Evolutionary conservation across 2,797 vertebrate species (phyloP), one percentile per base, ranked within the genome.

Genomic region (Danio choprae): DNA sequence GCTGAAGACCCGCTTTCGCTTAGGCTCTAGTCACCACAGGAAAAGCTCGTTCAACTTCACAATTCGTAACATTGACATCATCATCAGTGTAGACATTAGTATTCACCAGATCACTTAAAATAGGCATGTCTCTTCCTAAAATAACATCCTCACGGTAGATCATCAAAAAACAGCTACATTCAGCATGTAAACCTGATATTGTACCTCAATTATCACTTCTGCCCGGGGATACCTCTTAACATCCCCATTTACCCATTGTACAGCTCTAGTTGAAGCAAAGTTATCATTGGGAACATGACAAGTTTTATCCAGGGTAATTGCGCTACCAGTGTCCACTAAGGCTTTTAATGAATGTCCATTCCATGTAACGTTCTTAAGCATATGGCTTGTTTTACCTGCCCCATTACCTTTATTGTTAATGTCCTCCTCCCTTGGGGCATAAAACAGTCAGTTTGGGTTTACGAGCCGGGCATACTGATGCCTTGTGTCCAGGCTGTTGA

Each of bases 391-490:
- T n/a, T n/a, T n/a, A n/a, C n/a, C n/a, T n/a, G n/a, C 1, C 10
- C 11, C 1, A 12, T 0, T 43, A 44, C 1, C 44, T 43, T 44
- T 43, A 4, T 1, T 4, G 1, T 0, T 11, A 4, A 4, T 1
- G 4, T 44, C 11, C 0, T 44, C 1, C 44, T 44, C 43, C 12
- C 43, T 12, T 4, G 43, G 43, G 2, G 8, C 41, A 43, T 10
- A 43, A 0, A 41, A 43, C 41, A 43, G 43, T 44, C 43, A 44
- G 10, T 4, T 44, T 44, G 10, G 43, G 4, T 4, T 44, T 44
- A 1, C 44, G 4, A 46, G 1, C 44, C 13, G 44, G 12, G 11
- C n/a, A n/a, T n/a, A n/a, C n/a, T n/a, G n/a, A n/a, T n/a, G n/a
- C n/a, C n/a, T n/a, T n/a, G n/a, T n/a, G n/a, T n/a, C n/a, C n/a